Conservation (phyloP, 2,888 invertebrate genomes). For the Pterobdella sp. region DNA sequence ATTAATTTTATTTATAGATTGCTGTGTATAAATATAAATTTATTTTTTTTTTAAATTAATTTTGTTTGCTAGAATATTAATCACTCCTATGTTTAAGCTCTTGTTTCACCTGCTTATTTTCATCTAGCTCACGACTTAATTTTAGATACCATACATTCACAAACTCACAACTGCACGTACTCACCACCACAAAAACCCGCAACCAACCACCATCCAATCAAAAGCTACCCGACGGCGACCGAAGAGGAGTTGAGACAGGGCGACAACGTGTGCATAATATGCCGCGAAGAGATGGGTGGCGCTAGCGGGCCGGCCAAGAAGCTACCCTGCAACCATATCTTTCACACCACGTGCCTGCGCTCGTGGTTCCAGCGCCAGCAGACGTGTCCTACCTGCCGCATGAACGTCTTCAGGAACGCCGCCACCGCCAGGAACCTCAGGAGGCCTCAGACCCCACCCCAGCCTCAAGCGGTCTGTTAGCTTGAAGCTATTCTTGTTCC, state of each 20-base stretch:
- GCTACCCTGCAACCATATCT: slow-evolving; percentile 96
- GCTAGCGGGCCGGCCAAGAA: slow-evolving; percentile 66
- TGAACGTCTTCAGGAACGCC: slow-evolving; percentile 63
- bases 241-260: slow-evolving; percentile 73
- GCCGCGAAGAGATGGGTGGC: slow-evolving; percentile 73
- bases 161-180: not conserved
- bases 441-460: slow-evolving; percentile 26
- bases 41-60: not conserved
- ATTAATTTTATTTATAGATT: not conserved
- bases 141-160: not conserved
- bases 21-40: not conserved
- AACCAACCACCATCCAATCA: slow-evolving; percentile 8
- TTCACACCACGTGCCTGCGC: slow-evolving; percentile 91
- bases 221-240: slow-evolving; percentile 78
- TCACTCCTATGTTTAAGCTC: no score
- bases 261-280: slow-evolving; percentile 98
- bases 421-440: slow-evolving; percentile 34
- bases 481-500: not conserved
- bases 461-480: slow-evolving; percentile 8
- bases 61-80: not conserved
- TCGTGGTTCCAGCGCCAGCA: slow-evolving; percentile 99
- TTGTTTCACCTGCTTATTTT: not conserved
- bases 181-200: not conserved
- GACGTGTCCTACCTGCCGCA: slow-evolving; percentile 94
- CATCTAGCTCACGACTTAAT: not conserved